These are phyloP conservation scores for Pseudomugil tenellus DNA, from an alignment of 2,797 vertebrate genomes.

Conservation along the genomic window DNA sequence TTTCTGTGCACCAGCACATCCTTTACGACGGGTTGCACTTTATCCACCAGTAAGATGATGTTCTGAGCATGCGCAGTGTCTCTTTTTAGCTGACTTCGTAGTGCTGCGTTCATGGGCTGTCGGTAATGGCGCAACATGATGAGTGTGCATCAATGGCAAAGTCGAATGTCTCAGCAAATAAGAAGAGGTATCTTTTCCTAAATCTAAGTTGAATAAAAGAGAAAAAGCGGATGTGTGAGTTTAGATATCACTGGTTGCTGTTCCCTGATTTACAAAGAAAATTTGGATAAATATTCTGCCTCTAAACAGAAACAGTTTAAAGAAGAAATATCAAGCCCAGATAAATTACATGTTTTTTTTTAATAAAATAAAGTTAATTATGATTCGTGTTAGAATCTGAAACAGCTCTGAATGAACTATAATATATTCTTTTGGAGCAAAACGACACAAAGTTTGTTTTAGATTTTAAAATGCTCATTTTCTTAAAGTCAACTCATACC, in stretches of 20 bases:
- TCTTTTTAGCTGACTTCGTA: neutral
- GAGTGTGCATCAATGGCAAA: neutral
- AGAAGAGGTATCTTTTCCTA: neutral
- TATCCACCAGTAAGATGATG: slow-evolving; percentile 36
- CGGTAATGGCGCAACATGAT: slow-evolving; percentile 9
- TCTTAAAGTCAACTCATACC: neutral
- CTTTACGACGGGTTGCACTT: slow-evolving; percentile 34
- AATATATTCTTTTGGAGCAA: no score
- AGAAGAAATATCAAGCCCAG: no score
- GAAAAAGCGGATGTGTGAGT: neutral
- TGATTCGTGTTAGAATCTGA: neutral
- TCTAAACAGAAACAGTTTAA: no score
- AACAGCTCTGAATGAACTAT: no score
- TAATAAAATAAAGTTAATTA: neutral
- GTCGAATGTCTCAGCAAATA: neutral
- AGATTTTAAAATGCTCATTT: neutral
- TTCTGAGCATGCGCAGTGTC: slow-evolving; percentile 66
- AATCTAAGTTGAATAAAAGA: neutral
- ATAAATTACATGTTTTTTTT: no score
- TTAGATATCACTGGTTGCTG: neutral
- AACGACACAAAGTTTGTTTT: no score
- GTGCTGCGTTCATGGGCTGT: slow-evolving; percentile 49
- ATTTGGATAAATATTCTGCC: neutral
- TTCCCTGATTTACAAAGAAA: neutral
- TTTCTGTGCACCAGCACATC: slow-evolving; percentile 64